phyloP scores from a whole-genome alignment of 2,797 vertebrate genomes.

The Pteronotus mesoamericanus region DNA sequence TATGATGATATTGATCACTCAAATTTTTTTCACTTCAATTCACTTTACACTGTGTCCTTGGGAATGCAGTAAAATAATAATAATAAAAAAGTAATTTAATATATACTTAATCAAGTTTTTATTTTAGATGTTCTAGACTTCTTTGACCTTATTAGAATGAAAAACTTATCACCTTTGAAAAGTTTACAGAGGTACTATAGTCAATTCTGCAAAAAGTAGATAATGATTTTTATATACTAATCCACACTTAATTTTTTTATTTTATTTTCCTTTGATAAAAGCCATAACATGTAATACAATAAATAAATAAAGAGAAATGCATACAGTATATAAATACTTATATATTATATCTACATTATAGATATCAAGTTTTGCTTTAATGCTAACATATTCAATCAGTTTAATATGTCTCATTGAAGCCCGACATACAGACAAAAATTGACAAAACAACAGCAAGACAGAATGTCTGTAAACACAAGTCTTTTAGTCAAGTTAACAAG shows the following conservation, averaged over 20 bases:
- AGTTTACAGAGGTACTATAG: background rate
- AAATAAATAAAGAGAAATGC: background rate
- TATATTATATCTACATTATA: background rate
- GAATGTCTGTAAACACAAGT: background rate
- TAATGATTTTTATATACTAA: background rate
- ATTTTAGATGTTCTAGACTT: conserved; percentile 50
- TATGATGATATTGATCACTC: conserved; percentile 64
- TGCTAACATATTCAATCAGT: background rate
- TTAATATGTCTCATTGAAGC: background rate
- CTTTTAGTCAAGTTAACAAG: background rate
- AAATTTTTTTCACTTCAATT: conserved; percentile 54
- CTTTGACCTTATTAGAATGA: conserved; percentile 56
- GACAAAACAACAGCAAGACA: background rate
- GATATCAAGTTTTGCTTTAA: background rate
- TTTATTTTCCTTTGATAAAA: background rate
- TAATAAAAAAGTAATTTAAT: conserved; percentile 62
- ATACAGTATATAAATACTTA: background rate
- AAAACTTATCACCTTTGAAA: conserved; percentile 39
- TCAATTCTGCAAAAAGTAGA: conserved; percentile 1
- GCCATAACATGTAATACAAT: background rate
- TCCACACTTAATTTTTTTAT: background rate
- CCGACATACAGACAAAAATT: background rate
- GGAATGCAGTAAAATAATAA: conserved; percentile 64
- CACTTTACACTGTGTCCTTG: conserved; percentile 66
- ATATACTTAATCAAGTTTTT: conserved; percentile 52